These are phyloP conservation scores for Elephantulus edwardii DNA, from an alignment of 2,113 vertebrate genomes.

Conservation along the genomic window DNA sequence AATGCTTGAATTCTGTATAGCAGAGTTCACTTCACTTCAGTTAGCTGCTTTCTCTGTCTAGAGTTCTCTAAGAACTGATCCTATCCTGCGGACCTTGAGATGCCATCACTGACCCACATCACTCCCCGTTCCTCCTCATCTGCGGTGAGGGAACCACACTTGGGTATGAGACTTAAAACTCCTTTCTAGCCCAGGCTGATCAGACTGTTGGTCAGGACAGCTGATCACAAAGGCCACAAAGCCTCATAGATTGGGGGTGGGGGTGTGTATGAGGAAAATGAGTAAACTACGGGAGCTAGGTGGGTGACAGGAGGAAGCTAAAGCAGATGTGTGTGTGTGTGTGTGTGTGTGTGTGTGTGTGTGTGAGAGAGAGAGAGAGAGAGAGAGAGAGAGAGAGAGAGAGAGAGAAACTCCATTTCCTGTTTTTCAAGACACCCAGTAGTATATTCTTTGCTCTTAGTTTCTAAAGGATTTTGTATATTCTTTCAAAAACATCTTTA, in stretches of 20 bases:
- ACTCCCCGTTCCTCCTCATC: no score
- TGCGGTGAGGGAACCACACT: not conserved
- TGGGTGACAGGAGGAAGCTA: not conserved
- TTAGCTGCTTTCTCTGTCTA: not conserved
- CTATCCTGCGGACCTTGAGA: not conserved
- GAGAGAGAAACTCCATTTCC: no score
- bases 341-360: no score
- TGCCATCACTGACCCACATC: no score
- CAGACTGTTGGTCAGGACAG: not conserved
- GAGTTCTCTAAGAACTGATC: not conserved
- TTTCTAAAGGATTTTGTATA: not conserved
- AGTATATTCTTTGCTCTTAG: not conserved
- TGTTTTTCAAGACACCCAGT: not conserved
- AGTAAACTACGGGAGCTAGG: not conserved
- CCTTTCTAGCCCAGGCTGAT: not conserved
- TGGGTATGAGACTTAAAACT: fast-evolving
- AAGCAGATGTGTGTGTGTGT: no score
- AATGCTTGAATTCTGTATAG: not conserved
- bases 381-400: not conserved
- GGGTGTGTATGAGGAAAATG: not conserved
- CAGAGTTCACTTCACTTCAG: not conserved
- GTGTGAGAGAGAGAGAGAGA: no score
- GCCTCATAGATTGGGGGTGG: fast-evolving
- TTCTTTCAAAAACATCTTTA: not conserved
- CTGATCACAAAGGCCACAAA: not conserved